Base-by-base conservation (phyloP, 1,140 invertebrate species). In the Stegodyphus dumicola region DNA sequence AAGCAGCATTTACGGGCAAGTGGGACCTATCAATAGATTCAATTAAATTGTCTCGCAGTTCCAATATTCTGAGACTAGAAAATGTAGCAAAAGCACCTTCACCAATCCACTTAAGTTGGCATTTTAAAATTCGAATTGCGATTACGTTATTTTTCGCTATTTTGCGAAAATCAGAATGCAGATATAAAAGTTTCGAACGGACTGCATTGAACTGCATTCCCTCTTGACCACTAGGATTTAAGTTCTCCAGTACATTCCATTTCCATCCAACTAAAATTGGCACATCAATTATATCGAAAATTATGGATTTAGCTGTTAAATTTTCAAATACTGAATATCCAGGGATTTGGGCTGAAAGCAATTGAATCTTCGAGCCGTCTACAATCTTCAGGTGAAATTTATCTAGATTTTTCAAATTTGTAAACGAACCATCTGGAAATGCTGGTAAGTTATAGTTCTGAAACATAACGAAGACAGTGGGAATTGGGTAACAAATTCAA, bases 141-240 rank as follows among this genome's bases (percentile, higher is more conserved):
- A 53, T 80, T 15, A 80, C 17, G 0, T 15, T 51, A 9, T 69
- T 65, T 3, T 64, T 60, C 0, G 78, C 78, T 6, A 64, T 33
- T 18, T 60, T 70, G 7, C 52, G 18, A 53, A 80, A 80, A 49
- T 80, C 78, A 64, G 78, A 51, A 73, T 80, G 78, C 52, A 80
- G 33, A 17, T 80, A 80, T 10, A 80, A 11, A 0, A 80, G 48
- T 15, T 80, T 80, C 13, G 78, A 80, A 51, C 69, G 67, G 5
- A 80, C 51, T 2, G 33, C 53, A n/a, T 70, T 71, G 7, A 80
- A 64, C 33, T 60, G 67, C 5, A 80, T 60, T 9, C 67, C 67
- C 60, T 53, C 51, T 7, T 10, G 10, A 3, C 13, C 9, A 9
- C 15, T 17, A 15, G 33, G 2, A 6, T n/a, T 73, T 11, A 64